Evolutionary conservation across 1,140 invertebrate species (phyloP).

Genomic region (Listronotus oregonensis): DNA sequence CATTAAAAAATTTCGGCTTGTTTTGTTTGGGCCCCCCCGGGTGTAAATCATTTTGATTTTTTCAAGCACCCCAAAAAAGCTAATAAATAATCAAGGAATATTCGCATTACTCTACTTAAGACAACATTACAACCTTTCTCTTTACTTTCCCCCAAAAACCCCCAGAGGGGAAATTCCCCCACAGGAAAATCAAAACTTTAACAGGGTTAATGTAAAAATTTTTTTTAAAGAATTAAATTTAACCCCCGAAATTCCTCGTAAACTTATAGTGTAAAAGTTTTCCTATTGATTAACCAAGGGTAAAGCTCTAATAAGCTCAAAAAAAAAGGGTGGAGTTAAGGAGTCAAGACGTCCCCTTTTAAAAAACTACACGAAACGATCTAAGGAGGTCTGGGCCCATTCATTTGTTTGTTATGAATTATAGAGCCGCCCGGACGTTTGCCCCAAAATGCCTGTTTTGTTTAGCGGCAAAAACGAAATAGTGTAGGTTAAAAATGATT

Average conservation of each 20-base stretch:
- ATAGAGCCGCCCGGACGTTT: slow-evolving; percentile 40
- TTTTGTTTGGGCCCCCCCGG: slow-evolving; percentile 31
- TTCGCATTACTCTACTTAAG: background rate
- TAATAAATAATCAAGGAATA: slow-evolving; percentile 33
- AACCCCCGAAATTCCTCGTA: slow-evolving; percentile 32
- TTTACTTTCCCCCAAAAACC: background rate
- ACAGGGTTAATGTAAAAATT: too few species aligned
- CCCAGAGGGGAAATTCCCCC: too few species aligned
- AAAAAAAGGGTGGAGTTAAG: slow-evolving; percentile 39
- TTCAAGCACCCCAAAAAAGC: slow-evolving; percentile 37
- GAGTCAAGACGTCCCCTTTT: slow-evolving; percentile 43
- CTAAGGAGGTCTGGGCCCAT: slow-evolving; percentile 35
- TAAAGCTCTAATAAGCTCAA: slow-evolving; percentile 35
- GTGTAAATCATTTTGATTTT: slow-evolving; percentile 47
- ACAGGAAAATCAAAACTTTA: too few species aligned
- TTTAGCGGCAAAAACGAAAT: slow-evolving; percentile 39
- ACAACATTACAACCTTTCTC: background rate
- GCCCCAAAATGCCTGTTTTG: slow-evolving; percentile 39
- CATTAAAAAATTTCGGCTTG: slow-evolving; percentile 34
- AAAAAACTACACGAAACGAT: slow-evolving; percentile 35
- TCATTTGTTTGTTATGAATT: slow-evolving; percentile 51
- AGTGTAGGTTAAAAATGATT: slow-evolving; percentile 37
- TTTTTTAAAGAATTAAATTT: too few species aligned
- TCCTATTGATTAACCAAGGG: slow-evolving; percentile 45
- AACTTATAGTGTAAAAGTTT: slow-evolving; percentile 38